Conservation (phyloP, 2,113 vertebrate species). For the Engystomops pustulosus region DNA sequence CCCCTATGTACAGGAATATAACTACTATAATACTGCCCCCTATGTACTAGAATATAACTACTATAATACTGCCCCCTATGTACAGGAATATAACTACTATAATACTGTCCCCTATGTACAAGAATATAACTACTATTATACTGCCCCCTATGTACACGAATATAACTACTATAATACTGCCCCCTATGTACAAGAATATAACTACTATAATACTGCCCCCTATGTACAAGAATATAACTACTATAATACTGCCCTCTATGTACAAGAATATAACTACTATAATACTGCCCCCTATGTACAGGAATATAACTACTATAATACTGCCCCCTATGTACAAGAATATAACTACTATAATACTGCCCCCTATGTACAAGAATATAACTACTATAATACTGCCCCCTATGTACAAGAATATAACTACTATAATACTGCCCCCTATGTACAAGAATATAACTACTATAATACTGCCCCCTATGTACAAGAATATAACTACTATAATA, state of each 20-base stretch:
- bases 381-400: not conserved
- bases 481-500: conserved; percentile 14
- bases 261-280: conserved; percentile 1
- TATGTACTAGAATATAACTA: not conserved
- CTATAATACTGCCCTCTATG: not conserved
- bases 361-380: not conserved
- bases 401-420: conserved; percentile 4
- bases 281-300: conserved; percentile 2
- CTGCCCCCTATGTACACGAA: not conserved
- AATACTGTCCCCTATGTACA: not conserved
- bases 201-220: not conserved
- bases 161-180: conserved; percentile 1
- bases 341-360: conserved; percentile 9
- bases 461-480: conserved; percentile 13
- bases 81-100: conserved; percentile 6
- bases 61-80: conserved; percentile 4
- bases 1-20: not conserved
- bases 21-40: not conserved
- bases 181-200: not conserved
- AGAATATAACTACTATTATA: conserved; percentile 10
- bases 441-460: conserved; percentile 12
- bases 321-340: not conserved
- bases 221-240: conserved; percentile 1
- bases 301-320: conserved; percentile 11
- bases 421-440: not conserved